phyloP scores from a whole-genome alignment of 2,888 invertebrate genomes.

The Cephalotes varians region DNA sequence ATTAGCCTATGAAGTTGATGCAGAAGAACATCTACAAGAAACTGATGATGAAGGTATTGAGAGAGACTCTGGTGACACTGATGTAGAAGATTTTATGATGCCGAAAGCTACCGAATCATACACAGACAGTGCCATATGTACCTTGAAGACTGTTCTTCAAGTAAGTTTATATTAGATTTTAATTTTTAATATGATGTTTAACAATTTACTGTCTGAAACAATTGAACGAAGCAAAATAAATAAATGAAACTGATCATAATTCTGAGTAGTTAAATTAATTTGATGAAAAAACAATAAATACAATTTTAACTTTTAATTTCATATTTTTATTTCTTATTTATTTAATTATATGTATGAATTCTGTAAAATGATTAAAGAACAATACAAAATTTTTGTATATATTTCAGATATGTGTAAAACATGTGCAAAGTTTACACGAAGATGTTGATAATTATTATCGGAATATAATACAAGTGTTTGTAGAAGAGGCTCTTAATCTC shows the following conservation, averaged over 20 bases:
- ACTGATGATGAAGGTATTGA: conserved; percentile 96
- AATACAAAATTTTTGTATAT: conserved; percentile 58
- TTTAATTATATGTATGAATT: not conserved
- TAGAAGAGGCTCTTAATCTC: conserved; percentile 96
- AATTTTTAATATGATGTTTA: not conserved
- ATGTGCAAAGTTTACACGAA: conserved; percentile 86
- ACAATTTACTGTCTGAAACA: not conserved
- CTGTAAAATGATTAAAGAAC: not conserved
- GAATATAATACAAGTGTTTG: conserved; percentile 96
- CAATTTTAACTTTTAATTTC: conserved; percentile 1
- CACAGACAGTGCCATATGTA: conserved; percentile 81
- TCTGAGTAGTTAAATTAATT: conserved; percentile 17
- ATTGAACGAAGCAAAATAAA: not conserved
- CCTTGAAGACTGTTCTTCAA: conserved; percentile 88
- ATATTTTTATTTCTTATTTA: too few species aligned
- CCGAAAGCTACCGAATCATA: conserved; percentile 71
- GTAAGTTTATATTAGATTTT: conserved; percentile 82
- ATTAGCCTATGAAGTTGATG: conserved; percentile 81
- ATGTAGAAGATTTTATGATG: conserved; percentile 77
- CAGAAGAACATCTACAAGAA: conserved; percentile 87
- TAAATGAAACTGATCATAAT: not conserved
- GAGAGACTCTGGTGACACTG: conserved; percentile 92
- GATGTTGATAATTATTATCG: conserved; percentile 94
- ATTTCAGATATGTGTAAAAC: conserved; percentile 87
- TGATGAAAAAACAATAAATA: not conserved